Evolutionary conservation across 1,140 invertebrate genomes (phyloP), one percentile per base, ranked within the genome.

Genomic region (Aphidius gifuensis): DNA sequence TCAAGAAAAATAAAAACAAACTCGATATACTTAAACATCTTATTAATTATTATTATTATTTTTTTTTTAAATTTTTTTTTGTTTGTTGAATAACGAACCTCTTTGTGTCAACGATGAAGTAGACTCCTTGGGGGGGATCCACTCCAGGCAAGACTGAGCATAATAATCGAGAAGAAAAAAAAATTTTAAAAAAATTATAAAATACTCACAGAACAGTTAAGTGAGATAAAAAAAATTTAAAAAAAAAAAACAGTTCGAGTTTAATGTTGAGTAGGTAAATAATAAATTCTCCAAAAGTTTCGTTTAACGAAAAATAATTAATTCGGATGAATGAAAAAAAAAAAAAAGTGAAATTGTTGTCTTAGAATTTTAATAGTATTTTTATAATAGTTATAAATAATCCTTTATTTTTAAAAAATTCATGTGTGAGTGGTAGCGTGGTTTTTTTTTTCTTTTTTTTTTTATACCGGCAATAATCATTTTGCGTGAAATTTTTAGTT

Each of bases 61-160:
- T 16, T 16, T 16, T 16, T 16, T 16, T 16, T 16, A 0, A 0
- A 16, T 16, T 51, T 53, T 57, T 42, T 44, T 5, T 57, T 57
- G n/a, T 53, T 44, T 48, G 51, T 44, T 65, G 45, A 66, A 60
- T 71, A 74, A 74, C 71, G 69, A 74, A 74, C 69, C 73, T 75
- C 72, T 70, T 40, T 53, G 32, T 53, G 23, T 38, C 6, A 21
- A 53, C 38, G 50, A 32, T 38, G 32, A 38, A 2, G 23, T 53
- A 16, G 16, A 16, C 16, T 38, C 50, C 39, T 32, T 42, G 53
- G 53, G 43, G 53, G 53, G 53, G 53, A 55, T 55, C 38, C 16
- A 16, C 16, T 16, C 9, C 43, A 40, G 53, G 53, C 53, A 55
- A 55, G 53, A 55, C 53, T 40, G 2, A 6, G 8, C 47, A 5